Evolutionary conservation across 2,888 invertebrate species (phyloP), one percentile per base, ranked within the genome.

Genomic region (Macrophya annulata): DNA sequence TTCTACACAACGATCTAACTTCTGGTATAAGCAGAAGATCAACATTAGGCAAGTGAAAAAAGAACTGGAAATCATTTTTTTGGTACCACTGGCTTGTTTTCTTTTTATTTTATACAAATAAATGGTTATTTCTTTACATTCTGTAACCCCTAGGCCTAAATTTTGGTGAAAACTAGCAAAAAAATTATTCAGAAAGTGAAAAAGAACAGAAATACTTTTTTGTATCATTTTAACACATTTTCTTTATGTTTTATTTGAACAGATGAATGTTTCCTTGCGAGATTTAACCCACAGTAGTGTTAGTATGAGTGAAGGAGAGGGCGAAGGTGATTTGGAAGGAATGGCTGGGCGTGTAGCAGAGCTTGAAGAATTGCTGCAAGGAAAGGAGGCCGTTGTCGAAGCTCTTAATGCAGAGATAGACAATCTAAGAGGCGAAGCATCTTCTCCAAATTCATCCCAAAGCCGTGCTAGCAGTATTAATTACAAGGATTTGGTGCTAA

Each of bases 401-500:
- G 94, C 94, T 45, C 90, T 95, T 85, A 92, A 92, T 84, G 93
- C 93, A 4, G 95, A 95, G 88, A 92, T 95, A 81, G 94, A 95
- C 89, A 94, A 94, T 55, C 90, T 94, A 65, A 93, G 93, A 86
- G 91, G 89, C 0, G 94, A 95, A 88, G 89, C 93, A 12, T 93
- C 93, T 1, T 94, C 94, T 79, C 94, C 94, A 86, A 94, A 93
- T 71, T 94, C 94, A 17, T 94, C 94, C 1, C 93, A 93, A 79
- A 95, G 94, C 86, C 94, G 96, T 85, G 95, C 94, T 89, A 94
- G 95, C 88, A 95, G 96, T 12, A 96, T 96, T 43, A 97, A 97
- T 88, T 96, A 97, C 91, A 96, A 96, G 91, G 96, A 96, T 25
- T 94, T 96, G 84, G 95, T 96, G 90, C 96, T 96, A 88, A 96